phyloP scores from a whole-genome alignment of 2,797 vertebrate species.

The Crocodylus rhombifer region DNA sequence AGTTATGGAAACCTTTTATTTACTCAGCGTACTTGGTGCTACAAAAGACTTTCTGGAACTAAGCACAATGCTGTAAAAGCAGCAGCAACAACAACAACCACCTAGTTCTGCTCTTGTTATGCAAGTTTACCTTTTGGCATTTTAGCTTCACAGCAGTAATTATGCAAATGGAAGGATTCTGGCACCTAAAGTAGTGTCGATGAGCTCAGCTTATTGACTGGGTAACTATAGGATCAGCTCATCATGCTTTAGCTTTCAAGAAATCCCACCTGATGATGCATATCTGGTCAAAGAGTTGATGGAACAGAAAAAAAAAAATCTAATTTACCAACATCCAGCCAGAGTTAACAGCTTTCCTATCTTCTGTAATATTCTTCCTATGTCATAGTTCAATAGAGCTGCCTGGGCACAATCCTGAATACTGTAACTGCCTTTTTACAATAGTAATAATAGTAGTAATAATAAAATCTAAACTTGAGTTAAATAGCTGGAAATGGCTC shows the following conservation, averaged over 20 bases:
- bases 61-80: background rate
- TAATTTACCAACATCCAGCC: background rate
- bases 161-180: background rate
- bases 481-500: background rate
- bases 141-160: background rate
- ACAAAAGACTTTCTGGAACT: background rate
- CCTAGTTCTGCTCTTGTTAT: background rate
- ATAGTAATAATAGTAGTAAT: too few relatives aligned
- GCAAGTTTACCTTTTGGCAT: background rate
- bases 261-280: background rate
- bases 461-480: background rate
- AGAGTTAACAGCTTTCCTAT: background rate
- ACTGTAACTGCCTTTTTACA: background rate
- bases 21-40: background rate
- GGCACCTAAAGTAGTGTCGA: background rate
- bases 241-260: background rate
- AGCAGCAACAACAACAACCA: background rate
- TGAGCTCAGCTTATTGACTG: background rate
- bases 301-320: background rate
- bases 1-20: background rate
- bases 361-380: background rate
- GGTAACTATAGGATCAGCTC: background rate
- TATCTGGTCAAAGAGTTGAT: background rate
- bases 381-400: fast-evolving
- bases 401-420: background rate